phyloP scores from a whole-genome alignment of 2,113 vertebrate species.

The Microtus ochrogaster region DNA sequence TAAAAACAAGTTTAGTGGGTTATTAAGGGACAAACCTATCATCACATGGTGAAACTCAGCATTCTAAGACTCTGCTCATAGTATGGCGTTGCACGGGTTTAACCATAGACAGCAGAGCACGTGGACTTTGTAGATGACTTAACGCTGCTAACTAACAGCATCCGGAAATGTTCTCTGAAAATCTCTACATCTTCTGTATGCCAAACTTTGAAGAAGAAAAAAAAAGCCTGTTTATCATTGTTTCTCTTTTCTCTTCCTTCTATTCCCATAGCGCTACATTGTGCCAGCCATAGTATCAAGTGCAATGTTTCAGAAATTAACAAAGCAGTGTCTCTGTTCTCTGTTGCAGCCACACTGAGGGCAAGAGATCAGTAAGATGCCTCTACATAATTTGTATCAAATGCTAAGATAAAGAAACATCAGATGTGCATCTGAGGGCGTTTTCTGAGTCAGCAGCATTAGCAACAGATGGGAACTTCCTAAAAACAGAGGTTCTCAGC shows the following conservation, averaged over 20 bases:
- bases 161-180: not conserved
- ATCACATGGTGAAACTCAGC: not conserved
- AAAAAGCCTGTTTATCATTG: not conserved
- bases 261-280: not conserved
- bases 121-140: not conserved
- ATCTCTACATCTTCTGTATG: not conserved
- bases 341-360: not conserved
- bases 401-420: not conserved
- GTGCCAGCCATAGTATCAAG: not conserved
- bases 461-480: not conserved
- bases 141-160: not conserved
- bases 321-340: not conserved
- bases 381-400: not conserved
- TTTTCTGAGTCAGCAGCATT: not conserved
- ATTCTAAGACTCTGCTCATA: not conserved
- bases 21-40: not conserved
- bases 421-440: not conserved
- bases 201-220: not conserved
- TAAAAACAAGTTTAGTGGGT: constrained; percentile 16
- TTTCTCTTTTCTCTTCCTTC: not conserved
- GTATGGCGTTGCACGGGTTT: not conserved
- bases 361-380: not conserved
- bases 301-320: not conserved
- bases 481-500: not conserved
- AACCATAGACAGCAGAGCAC: not conserved